A percentile compares a stretch with the other conserved stretches of the same genome.
These are phyloP conservation scores for Amphipoea oculea DNA, from an alignment of 2,888 invertebrate genomes.

Conservation along the genomic window DNA sequence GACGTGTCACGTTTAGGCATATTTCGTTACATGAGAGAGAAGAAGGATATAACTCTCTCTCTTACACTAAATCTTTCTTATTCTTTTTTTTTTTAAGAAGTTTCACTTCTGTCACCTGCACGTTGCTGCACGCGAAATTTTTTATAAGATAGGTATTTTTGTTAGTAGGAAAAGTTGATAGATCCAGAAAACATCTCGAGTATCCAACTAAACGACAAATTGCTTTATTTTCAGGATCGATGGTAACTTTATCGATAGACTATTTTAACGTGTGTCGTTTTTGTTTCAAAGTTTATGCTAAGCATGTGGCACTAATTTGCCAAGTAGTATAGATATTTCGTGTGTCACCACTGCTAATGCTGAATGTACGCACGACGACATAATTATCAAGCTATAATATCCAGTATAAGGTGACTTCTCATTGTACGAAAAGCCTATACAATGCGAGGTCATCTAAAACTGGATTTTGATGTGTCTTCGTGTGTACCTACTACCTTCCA, in stretches of 20 bases:
- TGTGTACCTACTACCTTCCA: constrained; percentile 2
- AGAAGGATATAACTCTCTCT: not conserved
- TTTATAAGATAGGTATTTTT: not conserved
- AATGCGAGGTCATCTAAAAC: too few species aligned
- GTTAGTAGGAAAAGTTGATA: not conserved
- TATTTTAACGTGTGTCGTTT: not conserved
- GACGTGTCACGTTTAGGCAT: not conserved
- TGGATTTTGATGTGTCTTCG: too few species aligned
- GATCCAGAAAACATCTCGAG: not conserved
- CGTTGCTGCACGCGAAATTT: not conserved
- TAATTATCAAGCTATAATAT: too few species aligned
- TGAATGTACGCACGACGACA: not conserved
- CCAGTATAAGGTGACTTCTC: too few species aligned
- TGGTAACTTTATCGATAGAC: too few species aligned
- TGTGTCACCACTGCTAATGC: not conserved
- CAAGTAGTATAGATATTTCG: constrained; percentile 20
- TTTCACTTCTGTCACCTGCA: not conserved
- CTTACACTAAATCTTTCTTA: not conserved
- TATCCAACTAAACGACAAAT: not conserved
- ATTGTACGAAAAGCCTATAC: too few species aligned
- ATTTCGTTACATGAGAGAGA: not conserved
- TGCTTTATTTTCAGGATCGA: not conserved
- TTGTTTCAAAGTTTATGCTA: not conserved
- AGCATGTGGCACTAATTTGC: constrained; percentile 44
- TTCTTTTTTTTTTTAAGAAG: not conserved